Conservation (phyloP, 1,140 invertebrate species). For the Pseudomyrmex dendroicus region DNA sequence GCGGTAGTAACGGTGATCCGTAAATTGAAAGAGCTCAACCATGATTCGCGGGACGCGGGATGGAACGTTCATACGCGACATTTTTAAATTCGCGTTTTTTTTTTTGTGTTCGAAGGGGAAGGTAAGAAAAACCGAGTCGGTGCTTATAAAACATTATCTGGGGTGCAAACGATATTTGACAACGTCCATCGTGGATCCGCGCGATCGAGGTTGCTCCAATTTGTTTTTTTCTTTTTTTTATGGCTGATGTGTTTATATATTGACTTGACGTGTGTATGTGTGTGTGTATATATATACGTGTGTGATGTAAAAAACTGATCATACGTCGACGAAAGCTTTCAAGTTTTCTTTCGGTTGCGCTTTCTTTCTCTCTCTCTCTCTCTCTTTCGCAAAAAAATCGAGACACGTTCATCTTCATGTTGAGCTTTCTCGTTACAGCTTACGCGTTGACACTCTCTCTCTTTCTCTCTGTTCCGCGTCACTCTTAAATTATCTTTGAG, state of each 20-base stretch:
- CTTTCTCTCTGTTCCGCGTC: background rate
- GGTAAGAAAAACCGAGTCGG: conserved; percentile 22
- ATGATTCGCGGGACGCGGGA: conserved; percentile 12
- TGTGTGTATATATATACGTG: background rate
- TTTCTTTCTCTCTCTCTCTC: background rate
- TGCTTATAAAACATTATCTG: conserved; percentile 20
- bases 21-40: conserved; percentile 38
- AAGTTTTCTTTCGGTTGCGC: background rate
- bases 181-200: conserved; percentile 15
- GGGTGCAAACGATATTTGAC: background rate
- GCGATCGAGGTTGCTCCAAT: conserved; percentile 39
- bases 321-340: conserved; percentile 36
- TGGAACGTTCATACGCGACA: background rate
- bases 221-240: background rate
- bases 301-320: conserved; percentile 41
- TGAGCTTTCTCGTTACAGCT: conserved; percentile 23
- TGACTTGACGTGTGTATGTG: no score
- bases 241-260: no score
- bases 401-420: conserved; percentile 9
- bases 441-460: background rate
- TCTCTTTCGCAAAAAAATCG: conserved; percentile 4
- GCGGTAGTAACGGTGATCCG: conserved; percentile 6
- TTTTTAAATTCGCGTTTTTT: background rate
- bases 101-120: background rate
- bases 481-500: conserved; percentile 21